Evolutionary conservation across 2,797 vertebrate species (phyloP), one percentile per base, ranked within the genome.

Genomic region (Hemitrygon akajei): DNA sequence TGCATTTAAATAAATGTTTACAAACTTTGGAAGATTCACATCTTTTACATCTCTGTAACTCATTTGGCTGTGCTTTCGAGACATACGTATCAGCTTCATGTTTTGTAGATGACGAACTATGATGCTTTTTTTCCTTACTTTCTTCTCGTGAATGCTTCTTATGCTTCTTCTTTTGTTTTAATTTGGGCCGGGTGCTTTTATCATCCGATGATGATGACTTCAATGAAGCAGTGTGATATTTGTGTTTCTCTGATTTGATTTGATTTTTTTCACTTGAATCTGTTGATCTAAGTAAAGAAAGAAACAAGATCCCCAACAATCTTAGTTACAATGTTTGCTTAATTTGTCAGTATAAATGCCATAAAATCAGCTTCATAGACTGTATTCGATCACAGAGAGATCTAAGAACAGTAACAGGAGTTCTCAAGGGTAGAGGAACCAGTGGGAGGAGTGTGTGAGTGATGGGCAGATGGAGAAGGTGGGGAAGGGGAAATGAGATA

Each of bases 101-200:
- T 93, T 93, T 93, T 25, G 11, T n/a, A 58, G 69, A n/a, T 75
- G 69, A 5, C 20, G 69, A 27, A n/a, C 40, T 73, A 47, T n/a
- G 71, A 1, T 58, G 27, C 12, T 93, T 93, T 58, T 58, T 71
- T 76, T 18, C 25, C 10, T 4, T 73, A 69, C 37, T 91, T 91
- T 47, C 66, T 47, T 40, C 91, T 56, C 40, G 91, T 91, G 89
- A 91, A 91, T 22, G 89, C 20, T 73, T 91, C 69, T 20, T 71
- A 34, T 73, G 89, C 37, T 93, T 93, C 27, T 76, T 93, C 71
- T 93, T 93, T 75, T 69, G 71, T 40, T 93, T 93, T 76, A 71
- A 58, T n/a, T 93, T 93, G 12, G 5, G n/a, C 11, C 47, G 12
- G 9, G 20, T 89, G 6, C n/a, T 76, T 93, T 75, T 11, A 76